Base-by-base conservation (phyloP, 2,888 invertebrate genomes). In the Watsonalla cultraria region DNA sequence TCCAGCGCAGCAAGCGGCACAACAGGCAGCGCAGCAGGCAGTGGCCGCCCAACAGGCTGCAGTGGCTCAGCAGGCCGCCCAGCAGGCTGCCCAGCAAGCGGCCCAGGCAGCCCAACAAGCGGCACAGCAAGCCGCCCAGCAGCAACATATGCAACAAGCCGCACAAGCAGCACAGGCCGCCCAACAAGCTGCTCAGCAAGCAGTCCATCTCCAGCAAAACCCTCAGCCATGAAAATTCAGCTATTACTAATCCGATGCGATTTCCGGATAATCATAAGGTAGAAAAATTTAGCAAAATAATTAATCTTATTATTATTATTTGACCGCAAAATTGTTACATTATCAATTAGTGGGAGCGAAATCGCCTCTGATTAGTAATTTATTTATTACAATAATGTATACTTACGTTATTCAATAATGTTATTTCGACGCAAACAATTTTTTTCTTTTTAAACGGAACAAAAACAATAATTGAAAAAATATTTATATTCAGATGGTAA, bases 211-310 rank as follows among this genome's bases (percentile, higher is more conserved):
- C 54, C 87, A 93, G 77, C 82, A 91, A 69, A 91, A 90, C 70
- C 89, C 91, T 70, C 93, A 93, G 76, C 92, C 95, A 93, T 95
- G 95, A 95, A 94, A 94, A 89, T 94, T 94, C 90, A 94, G 92
- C 91, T 95, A 94, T 92, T 95, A 94, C 94, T 95, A 94, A 94
- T 89, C 88, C 80, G 87, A 90, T 67, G 86, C 87, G 86, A 88
- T 90, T 89, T 88, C 86, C 64, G 72, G 71, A 58, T 62, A 66
- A 66, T 64, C 72, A 68, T 65, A 65, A 66, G 72, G 59, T 60
- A 61, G 60, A 59, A 51, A 61, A 59, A 57, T 48, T 63, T 66
- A 61, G 59, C 39, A 60, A 66, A 62, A 61, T 59, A 5, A 11
- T 42, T 42, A 42, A 59, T 50, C 51, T 55, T 57, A 65, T 63